phyloP scores from a whole-genome alignment of 1,140 invertebrate genomes.

The Drepana arcuata region DNA sequence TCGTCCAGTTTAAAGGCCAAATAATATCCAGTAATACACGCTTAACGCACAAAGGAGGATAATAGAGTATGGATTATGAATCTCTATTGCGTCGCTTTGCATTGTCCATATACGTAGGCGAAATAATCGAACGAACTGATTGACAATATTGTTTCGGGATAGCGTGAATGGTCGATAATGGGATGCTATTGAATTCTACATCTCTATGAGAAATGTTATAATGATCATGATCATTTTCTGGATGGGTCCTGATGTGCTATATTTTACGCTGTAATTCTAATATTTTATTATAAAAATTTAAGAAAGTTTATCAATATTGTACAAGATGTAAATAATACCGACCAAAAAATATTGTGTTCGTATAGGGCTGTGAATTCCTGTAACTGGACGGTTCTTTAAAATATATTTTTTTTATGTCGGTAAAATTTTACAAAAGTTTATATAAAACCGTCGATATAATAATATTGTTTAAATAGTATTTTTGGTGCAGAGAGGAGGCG shows the following conservation, averaged over 20 bases:
- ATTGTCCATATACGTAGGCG: too few species aligned
- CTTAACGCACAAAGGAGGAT: conserved; percentile 23
- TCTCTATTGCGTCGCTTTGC: too few species aligned
- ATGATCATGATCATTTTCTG: not conserved
- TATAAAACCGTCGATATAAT: not conserved
- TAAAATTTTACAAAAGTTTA: not conserved
- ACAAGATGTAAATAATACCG: not conserved
- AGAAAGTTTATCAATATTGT: too few species aligned
- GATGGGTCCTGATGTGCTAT: not conserved
- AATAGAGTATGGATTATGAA: conserved; percentile 22
- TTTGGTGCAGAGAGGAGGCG: not conserved
- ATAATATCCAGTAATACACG: conserved; percentile 23
- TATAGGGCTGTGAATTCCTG: not conserved
- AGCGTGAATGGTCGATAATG: not conserved
- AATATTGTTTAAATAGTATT: not conserved
- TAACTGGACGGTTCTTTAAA: not conserved
- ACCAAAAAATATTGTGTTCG: not conserved
- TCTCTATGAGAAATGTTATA: not conserved
- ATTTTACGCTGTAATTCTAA: too few species aligned
- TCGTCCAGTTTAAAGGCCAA: conserved; percentile 14
- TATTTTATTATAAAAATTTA: too few species aligned
- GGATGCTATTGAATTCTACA: not conserved
- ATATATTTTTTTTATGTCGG: not conserved
- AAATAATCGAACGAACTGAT: too few species aligned
- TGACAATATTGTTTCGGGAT: conserved; percentile 7